These are phyloP conservation scores for Datnioides undecimradiatus DNA, from an alignment of 2,113 vertebrate species.

Conservation along the genomic window DNA sequence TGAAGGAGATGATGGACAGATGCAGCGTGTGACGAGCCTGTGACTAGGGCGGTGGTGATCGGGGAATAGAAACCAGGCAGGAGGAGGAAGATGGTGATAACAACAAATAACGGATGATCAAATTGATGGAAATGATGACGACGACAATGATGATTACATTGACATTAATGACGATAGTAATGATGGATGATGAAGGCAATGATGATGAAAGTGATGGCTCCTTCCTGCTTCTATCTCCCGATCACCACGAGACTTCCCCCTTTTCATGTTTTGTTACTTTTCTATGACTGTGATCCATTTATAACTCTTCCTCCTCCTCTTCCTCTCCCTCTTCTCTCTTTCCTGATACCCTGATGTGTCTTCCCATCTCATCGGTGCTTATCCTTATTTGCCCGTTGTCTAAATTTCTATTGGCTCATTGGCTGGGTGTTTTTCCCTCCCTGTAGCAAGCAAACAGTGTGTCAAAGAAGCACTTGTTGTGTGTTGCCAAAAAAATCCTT, in stretches of 20 bases:
- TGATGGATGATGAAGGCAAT: constrained; percentile 36
- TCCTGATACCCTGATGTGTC: constrained; percentile 67
- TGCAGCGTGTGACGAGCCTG: constrained; percentile 95
- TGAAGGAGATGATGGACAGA: constrained; percentile 90
- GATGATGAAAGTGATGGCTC: constrained; percentile 68
- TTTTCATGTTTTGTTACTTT: constrained; percentile 81
- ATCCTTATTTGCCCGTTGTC: constrained; percentile 62
- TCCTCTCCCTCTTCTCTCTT: constrained; percentile 26
- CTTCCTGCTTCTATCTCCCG: constrained; percentile 84
- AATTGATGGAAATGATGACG: constrained; percentile 43
- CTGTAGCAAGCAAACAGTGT: constrained; percentile 81
- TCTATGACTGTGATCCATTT: constrained; percentile 78
- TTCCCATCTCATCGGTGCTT: constrained; percentile 74
- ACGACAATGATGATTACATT: constrained; percentile 20
- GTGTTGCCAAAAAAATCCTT: constrained; percentile 84
- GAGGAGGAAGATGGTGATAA: constrained; percentile 59
- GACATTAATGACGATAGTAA: constrained; percentile 20
- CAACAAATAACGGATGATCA: constrained; percentile 11
- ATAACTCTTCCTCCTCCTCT: constrained; percentile 46
- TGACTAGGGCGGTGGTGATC: constrained; percentile 91
- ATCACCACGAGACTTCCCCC: constrained; percentile 82
- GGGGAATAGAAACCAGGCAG: constrained; percentile 82
- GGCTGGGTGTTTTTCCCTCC: constrained; percentile 71
- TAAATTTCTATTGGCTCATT: constrained; percentile 69
- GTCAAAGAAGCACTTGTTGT: constrained; percentile 82